Percentiles rank a stretch among this genome's conserved stretches.
These are phyloP conservation scores for Colletes collaris DNA, from an alignment of 2,888 invertebrate species.

Conservation along the genomic window DNA sequence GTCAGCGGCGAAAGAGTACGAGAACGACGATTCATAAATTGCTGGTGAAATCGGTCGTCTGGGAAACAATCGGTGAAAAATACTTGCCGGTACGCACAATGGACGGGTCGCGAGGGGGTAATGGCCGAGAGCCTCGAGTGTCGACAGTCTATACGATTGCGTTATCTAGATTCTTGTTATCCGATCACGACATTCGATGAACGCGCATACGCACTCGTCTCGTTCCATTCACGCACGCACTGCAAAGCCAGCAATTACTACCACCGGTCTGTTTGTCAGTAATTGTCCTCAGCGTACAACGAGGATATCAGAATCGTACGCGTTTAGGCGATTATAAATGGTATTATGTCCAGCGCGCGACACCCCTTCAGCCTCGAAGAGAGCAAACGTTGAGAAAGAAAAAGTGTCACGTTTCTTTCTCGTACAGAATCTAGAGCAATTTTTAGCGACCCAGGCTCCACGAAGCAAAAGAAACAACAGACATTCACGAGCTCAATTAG, in stretches of 20 bases:
- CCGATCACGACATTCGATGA: constrained; percentile 62
- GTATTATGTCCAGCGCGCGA: no score
- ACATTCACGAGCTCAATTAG: neutral
- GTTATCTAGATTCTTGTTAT: constrained; percentile 75
- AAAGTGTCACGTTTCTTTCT: no score
- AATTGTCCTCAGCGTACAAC: constrained; percentile 66
- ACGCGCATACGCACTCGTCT: constrained; percentile 39
- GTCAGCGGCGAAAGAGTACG: neutral
- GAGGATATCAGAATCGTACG: no score
- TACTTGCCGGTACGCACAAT: constrained; percentile 33
- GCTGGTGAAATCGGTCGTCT: constrained; percentile 38
- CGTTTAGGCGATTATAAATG: no score
- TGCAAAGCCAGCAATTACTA: constrained; percentile 72
- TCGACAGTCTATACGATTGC: constrained; percentile 57
- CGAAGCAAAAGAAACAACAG: neutral
- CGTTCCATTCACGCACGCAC: constrained; percentile 49
- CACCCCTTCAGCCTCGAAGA: no score
- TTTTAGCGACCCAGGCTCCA: no score
- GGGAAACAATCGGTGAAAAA: constrained; percentile 54
- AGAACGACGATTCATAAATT: constrained; percentile 33
- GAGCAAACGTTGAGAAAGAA: no score
- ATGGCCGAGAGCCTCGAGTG: constrained; percentile 45
- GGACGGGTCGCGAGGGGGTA: constrained; percentile 31
- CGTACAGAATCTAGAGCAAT: no score
- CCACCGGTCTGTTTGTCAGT: constrained; percentile 67